phyloP scores from a whole-genome alignment of 53 echinoderm and acorn worm genomes.

The Holothuria scabra region DNA sequence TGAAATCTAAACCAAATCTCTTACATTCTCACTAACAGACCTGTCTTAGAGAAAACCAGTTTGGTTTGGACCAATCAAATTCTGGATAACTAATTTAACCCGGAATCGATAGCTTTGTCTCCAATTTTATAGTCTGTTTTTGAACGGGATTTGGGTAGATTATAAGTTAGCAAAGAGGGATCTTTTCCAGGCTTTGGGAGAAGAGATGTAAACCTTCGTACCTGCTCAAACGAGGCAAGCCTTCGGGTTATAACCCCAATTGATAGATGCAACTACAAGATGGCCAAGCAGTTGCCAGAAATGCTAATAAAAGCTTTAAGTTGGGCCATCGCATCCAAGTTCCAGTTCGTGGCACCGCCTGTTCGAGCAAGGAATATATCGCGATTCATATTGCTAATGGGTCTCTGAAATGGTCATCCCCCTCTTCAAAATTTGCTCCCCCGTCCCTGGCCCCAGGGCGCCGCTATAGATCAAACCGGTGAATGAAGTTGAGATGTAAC shows the following conservation, averaged over 20 bases:
- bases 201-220: slow-evolving; percentile 7
- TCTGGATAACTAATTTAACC: neutral
- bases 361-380: no score
- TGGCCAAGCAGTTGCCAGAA: slow-evolving; percentile 1
- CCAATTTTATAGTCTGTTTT: slow-evolving; percentile 43
- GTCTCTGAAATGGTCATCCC: no score
- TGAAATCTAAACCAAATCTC: no score
- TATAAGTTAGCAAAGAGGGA: neutral
- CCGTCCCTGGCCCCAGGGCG: no score
- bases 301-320: neutral
- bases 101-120: slow-evolving; percentile 9
- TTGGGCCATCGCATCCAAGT: neutral
- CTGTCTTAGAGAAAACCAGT: no score
- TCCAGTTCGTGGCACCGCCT: no score
- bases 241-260: neutral
- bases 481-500: no score
- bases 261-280: slow-evolving; percentile 20
- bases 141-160: slow-evolving; percentile 9
- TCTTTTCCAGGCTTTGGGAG: slow-evolving; percentile 32
- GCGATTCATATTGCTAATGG: no score
- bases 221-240: neutral
- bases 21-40: no score
- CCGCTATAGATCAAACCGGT: no score
- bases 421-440: no score
- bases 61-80: slow-evolving; percentile 19